These are phyloP conservation scores for Sepiola atlantica DNA, from an alignment of 2,888 invertebrate species.

Conservation along the genomic window DNA sequence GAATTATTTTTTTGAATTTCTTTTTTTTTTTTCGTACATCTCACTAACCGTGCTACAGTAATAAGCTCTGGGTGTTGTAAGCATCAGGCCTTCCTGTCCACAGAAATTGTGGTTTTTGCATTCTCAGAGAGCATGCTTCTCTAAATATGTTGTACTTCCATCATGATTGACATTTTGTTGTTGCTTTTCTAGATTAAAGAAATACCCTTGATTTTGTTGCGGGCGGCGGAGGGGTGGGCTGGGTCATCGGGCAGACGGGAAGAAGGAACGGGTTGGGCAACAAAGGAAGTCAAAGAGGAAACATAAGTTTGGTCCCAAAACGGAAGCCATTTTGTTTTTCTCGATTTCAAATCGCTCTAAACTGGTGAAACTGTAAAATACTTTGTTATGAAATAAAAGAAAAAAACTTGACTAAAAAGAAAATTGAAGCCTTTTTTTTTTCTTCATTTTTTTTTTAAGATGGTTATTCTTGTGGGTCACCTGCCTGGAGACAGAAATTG, in stretches of 20 bases:
- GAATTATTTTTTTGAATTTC: not conserved
- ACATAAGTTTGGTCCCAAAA: not conserved
- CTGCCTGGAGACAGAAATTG: not conserved
- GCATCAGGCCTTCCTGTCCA: constrained; percentile 37
- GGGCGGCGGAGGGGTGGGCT: too few relatives aligned
- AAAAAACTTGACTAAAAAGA: not conserved
- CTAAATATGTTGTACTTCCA: constrained; percentile 42
- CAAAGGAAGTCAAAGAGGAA: constrained; percentile 43
- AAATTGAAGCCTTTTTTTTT: not conserved
- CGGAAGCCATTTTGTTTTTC: constrained; percentile 24
- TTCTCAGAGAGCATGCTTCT: constrained; percentile 44
- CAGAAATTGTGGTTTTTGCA: constrained; percentile 35
- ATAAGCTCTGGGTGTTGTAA: not conserved
- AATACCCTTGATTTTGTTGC: constrained; percentile 11
- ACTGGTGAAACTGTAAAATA: constrained; percentile 44
- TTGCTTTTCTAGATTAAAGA: constrained; percentile 38
- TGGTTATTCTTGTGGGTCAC: not conserved
- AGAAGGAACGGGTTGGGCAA: not conserved
- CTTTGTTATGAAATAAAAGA: not conserved
- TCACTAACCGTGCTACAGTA: not conserved
- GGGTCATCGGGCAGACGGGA: not conserved
- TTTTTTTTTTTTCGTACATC: not conserved
- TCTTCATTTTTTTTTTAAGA: not conserved
- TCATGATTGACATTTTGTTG: constrained; percentile 43
- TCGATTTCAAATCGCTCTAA: not conserved